Conservation (phyloP, 2,797 vertebrate species). For the Nannoperca obscura region DNA sequence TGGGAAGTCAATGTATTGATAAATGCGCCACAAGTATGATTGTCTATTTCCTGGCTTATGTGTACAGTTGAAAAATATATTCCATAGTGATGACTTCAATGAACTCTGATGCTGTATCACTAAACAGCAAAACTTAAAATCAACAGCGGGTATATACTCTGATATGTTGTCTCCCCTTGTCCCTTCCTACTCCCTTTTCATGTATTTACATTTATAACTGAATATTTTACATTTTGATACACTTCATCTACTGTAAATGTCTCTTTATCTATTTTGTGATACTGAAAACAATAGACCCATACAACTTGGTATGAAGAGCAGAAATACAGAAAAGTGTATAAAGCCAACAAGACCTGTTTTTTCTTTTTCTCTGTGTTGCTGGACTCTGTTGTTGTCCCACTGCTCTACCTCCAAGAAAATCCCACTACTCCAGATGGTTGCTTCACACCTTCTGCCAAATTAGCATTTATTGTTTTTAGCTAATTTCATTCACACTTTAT, state of each 20-base stretch:
- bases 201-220: no score
- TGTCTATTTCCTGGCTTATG: not conserved
- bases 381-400: not conserved
- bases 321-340: not conserved
- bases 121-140: not conserved
- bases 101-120: not conserved
- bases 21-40: not conserved
- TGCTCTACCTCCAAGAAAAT: not conserved
- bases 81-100: not conserved
- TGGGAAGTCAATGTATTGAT: not conserved
- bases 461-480: not conserved
- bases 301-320: not conserved
- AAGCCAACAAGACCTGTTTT: no score
- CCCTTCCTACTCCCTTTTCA: not conserved
- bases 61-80: not conserved
- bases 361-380: not conserved
- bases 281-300: not conserved
- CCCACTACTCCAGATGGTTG: no score
- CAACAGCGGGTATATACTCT: not conserved
- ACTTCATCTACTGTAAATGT: not conserved
- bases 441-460: not conserved
- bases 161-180: not conserved
- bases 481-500: no score
- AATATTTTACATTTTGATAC: not conserved
- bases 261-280: not conserved